Conservation (phyloP, 1,140 invertebrate genomes). For the Pararge aegeria region DNA sequence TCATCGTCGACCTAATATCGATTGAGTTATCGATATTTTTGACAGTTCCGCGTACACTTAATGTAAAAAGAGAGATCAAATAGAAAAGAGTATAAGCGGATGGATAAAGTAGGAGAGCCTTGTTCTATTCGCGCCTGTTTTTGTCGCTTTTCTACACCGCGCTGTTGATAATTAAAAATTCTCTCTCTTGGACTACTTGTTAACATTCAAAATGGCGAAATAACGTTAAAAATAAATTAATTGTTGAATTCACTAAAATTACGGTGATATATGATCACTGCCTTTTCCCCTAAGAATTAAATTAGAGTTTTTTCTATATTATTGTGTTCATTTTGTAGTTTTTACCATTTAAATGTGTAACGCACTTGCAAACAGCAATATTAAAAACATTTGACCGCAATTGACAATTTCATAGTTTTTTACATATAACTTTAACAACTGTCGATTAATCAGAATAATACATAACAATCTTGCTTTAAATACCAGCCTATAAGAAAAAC, state of each 20-base stretch:
- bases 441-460: too few relatives aligned
- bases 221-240: conserved; percentile 34
- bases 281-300: conserved; percentile 49
- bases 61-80: background rate
- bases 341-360: conserved; percentile 15
- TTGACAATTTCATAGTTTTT: too few relatives aligned
- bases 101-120: conserved; percentile 54
- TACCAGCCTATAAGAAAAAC: too few relatives aligned
- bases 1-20: background rate
- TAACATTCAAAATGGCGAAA: conserved; percentile 49
- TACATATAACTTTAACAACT: too few relatives aligned
- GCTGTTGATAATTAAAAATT: conserved; percentile 52
- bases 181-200: conserved; percentile 51
- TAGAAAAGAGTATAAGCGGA: conserved; percentile 9
- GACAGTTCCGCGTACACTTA: background rate
- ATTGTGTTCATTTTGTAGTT: conserved; percentile 53
- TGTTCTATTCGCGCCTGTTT: conserved; percentile 65
- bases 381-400: too few relatives aligned
- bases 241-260: conserved; percentile 49
- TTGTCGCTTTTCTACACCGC: conserved; percentile 62
- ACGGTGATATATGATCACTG: conserved; percentile 60
- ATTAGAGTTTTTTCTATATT: conserved; percentile 38
- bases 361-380: background rate
- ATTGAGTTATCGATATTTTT: background rate
- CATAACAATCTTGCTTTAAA: too few relatives aligned